Evolutionary conservation across 2,113 vertebrate genomes (phyloP), one percentile per base, ranked within the genome.

Genomic region (Gadus chalcogrammus): DNA sequence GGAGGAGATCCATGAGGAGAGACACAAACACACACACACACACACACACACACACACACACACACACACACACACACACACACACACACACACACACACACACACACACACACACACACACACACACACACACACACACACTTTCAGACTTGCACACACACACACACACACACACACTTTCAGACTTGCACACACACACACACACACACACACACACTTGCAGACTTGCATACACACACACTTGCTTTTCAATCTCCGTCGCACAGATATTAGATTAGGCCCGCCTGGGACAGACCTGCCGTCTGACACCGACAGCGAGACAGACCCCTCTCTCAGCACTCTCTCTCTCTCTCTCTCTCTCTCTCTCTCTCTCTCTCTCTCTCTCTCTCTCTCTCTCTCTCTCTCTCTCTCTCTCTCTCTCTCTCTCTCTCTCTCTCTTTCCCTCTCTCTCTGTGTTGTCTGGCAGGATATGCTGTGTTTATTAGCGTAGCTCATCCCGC

Each of bases 391-490:
- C 56, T 28, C 71, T 18, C 12, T 60, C 61, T 52, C 28, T 53
- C 52, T 56, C 48, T 56, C 7, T 17, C 13, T 67, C 61, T 24
- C 18, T 53, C 61, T 52, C 28, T 53, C 52, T 56, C 48, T 56
- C 7, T 17, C 13, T 67, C 61, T 24, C 18, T 53, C 12, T 61
- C 58, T 56, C 61, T 27, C 64, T 59, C 53, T 27, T 20, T 1
- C 20, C 20, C 17, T 28, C 64, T 52, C 56, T 28, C 71, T 18
- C 12, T 60, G n/a, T 18, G 53, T 2, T 0, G 17, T 42, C 71
- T 77, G 71, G 63, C 74, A 75, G 79, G 66, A 76, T 73, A 35
- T 65, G 63, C 27, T 61, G 15, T 65, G 64, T 81, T 83, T 77
- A 76, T 81, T 75, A 72, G 70, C 60, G 74, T 28, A 64, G 42